phyloP scores from a whole-genome alignment of 2,888 invertebrate species.

The Apeira syringaria region DNA sequence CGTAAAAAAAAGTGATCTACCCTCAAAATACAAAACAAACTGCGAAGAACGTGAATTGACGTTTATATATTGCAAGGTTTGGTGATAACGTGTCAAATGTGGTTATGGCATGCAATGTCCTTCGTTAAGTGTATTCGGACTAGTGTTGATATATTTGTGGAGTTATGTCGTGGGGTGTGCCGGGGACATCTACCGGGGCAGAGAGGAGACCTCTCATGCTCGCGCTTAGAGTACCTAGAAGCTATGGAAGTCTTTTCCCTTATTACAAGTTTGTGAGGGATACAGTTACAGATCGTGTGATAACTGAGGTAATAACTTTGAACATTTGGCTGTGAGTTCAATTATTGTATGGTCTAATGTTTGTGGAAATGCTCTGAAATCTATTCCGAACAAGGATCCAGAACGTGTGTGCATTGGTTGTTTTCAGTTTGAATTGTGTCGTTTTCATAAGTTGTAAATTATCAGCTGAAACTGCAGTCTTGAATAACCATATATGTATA shows the following conservation, averaged over 20 bases:
- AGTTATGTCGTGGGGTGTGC: conserved; percentile 50
- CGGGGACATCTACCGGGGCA: conserved; percentile 51
- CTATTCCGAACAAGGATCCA: too few relatives aligned
- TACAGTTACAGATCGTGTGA: conserved; percentile 61
- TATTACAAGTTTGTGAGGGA: conserved; percentile 85
- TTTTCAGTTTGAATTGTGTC: too few relatives aligned
- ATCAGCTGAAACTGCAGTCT: too few relatives aligned
- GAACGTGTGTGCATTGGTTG: too few relatives aligned
- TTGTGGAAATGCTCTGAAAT: too few relatives aligned
- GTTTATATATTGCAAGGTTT: conserved; percentile 10
- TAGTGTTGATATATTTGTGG: conserved; percentile 45
- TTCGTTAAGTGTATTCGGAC: conserved; percentile 48
- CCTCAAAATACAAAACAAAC: conserved; percentile 9
- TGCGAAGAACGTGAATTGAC: conserved; percentile 3
- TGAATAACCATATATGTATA: too few relatives aligned
- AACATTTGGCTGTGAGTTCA: too few relatives aligned
- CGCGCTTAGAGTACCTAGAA: conserved; percentile 71
- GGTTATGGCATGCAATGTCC: conserved; percentile 59
- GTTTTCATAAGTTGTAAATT: too few relatives aligned
- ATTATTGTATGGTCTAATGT: too few relatives aligned
- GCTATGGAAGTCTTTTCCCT: conserved; percentile 85
- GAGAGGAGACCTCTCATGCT: conserved; percentile 71
- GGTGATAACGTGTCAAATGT: conserved; percentile 45
- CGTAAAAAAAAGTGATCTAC: conserved; percentile 11
- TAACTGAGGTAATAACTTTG: conserved; percentile 46